These are phyloP conservation scores for Clinocottus analis DNA, from an alignment of 2,113 vertebrate genomes.

Conservation along the genomic window DNA sequence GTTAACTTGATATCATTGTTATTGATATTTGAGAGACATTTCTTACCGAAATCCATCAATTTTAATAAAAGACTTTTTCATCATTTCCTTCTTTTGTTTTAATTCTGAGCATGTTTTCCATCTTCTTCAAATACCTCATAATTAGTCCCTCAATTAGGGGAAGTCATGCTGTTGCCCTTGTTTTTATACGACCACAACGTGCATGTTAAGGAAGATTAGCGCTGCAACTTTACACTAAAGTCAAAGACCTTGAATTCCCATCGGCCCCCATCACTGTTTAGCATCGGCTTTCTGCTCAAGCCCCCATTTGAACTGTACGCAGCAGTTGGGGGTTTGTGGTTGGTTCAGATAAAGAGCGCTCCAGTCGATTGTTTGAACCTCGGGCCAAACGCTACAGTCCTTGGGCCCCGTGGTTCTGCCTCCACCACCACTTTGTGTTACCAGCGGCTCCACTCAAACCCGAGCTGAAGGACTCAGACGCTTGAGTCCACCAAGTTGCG, in stretches of 20 bases:
- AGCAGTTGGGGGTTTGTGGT: constrained; percentile 70
- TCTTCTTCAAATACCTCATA: constrained; percentile 46
- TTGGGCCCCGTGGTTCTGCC: constrained; percentile 51
- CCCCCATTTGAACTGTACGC: constrained; percentile 57
- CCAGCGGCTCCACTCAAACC: constrained; percentile 69
- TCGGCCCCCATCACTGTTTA: constrained; percentile 44
- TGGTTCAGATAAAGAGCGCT: constrained; percentile 66
- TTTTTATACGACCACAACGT: constrained; percentile 61
- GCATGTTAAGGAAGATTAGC: constrained; percentile 61
- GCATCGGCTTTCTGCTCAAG: constrained; percentile 39
- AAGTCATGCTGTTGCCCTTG: constrained; percentile 41
- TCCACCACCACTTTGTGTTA: constrained; percentile 63
- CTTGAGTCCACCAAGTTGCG: constrained; percentile 51
- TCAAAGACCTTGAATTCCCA: constrained; percentile 70
- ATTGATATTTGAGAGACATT: not conserved
- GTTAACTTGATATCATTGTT: constrained; percentile 20
- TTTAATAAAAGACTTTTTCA: constrained; percentile 71
- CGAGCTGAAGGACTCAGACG: constrained; percentile 45
- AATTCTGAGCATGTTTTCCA: constrained; percentile 49
- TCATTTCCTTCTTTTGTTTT: constrained; percentile 48
- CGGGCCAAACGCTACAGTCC: constrained; percentile 68
- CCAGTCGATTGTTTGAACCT: constrained; percentile 61
- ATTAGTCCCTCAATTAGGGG: constrained; percentile 55
- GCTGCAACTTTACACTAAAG: constrained; percentile 51
- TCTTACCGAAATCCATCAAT: constrained; percentile 19